Conservation (phyloP, 2,797 vertebrate genomes). For the Buphagus erythrorhynchus region DNA sequence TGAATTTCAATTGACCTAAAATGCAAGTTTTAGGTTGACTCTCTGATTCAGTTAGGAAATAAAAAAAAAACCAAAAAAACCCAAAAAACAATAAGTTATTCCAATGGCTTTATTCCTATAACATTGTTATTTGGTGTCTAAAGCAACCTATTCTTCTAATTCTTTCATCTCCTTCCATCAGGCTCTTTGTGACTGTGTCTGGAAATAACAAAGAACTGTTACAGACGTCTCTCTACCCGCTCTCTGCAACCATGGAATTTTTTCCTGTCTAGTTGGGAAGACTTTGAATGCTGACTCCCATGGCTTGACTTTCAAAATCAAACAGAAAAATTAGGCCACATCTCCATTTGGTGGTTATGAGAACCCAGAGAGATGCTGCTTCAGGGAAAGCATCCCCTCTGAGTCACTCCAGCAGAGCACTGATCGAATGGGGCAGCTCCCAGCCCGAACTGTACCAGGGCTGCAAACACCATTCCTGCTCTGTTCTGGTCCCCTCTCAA, state of each 20-base stretch:
- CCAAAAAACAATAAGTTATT: not conserved
- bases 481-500: not conserved
- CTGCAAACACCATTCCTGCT: not conserved
- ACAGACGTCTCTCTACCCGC: not conserved
- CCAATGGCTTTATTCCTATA: constrained; percentile 11
- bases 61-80: not conserved
- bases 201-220: constrained; percentile 24
- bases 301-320: not conserved
- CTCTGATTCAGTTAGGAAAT: not conserved
- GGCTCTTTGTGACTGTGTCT: not conserved
- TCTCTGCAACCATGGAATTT: not conserved
- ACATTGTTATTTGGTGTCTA: constrained; percentile 2
- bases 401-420: not conserved
- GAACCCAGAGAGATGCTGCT: not conserved
- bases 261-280: constrained; percentile 8
- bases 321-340: not conserved
- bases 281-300: not conserved
- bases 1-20: not conserved
- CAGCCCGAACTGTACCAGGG: fast-evolving
- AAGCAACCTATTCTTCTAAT: constrained; percentile 22
- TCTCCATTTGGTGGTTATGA: not conserved
- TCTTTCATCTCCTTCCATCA: constrained; percentile 56
- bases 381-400: not conserved
- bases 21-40: not conserved
- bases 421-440: not conserved